Evolutionary conservation across 2,888 invertebrate species (phyloP).

Genomic region (Sinelater perroti): DNA sequence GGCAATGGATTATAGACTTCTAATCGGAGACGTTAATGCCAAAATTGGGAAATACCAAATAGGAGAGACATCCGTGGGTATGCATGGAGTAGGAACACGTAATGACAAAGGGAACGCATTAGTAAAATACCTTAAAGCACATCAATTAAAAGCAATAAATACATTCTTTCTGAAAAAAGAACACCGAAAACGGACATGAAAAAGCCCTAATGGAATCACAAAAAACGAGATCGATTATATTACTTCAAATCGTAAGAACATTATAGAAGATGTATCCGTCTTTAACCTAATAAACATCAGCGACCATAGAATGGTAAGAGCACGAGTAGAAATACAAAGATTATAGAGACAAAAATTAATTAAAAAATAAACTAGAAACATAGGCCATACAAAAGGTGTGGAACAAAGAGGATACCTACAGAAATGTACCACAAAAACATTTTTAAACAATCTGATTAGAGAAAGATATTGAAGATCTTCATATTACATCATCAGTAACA

Average conservation of each 20-base stretch:
- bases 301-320: slow-evolving; percentile 12
- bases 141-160: no score
- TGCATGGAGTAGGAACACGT: slow-evolving; percentile 4
- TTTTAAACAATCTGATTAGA: slow-evolving; percentile 13
- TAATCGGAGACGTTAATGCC: slow-evolving; percentile 6
- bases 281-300: slow-evolving; percentile 9
- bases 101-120: slow-evolving; percentile 1
- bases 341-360: slow-evolving; percentile 8
- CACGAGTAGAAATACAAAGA: slow-evolving; percentile 2
- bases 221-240: slow-evolving; percentile 8
- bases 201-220: slow-evolving; percentile 9
- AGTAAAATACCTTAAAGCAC: slow-evolving; percentile 3
- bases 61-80: slow-evolving; percentile 5
- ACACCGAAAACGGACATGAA: no score
- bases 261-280: slow-evolving; percentile 11
- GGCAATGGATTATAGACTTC: no score
- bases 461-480: slow-evolving; percentile 12
- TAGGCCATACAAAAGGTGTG: slow-evolving; percentile 6
- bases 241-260: slow-evolving; percentile 12
- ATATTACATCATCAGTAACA: slow-evolving; percentile 7
- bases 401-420: slow-evolving; percentile 13
- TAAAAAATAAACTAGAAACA: slow-evolving; percentile 3
- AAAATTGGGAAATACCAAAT: slow-evolving; percentile 12
- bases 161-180: no score
- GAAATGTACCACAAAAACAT: background rate